Evolutionary conservation across 2,888 invertebrate species (phyloP).

Genomic region (Lepidocyrtoides sp.): DNA sequence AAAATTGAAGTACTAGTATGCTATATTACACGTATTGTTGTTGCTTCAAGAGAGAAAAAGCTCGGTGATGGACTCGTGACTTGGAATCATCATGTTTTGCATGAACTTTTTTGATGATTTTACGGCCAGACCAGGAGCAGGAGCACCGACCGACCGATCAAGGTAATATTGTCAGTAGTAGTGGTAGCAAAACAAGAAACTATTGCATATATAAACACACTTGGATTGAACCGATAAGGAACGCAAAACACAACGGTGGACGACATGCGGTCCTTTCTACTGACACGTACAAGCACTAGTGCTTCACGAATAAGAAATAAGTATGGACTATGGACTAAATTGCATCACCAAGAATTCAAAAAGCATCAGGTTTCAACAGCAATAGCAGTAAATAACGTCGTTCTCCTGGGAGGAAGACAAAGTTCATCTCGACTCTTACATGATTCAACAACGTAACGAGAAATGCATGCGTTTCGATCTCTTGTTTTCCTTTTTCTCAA

Average conservation of each 20-base stretch:
- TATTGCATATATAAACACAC: neutral
- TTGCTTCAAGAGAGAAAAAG: conserved; percentile 52
- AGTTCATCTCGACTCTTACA: neutral
- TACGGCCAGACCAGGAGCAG: conserved; percentile 2
- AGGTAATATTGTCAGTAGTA: neutral
- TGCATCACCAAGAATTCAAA: conserved; percentile 70
- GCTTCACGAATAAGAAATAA: conserved; percentile 55
- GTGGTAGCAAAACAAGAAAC: neutral
- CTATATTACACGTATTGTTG: conserved; percentile 2
- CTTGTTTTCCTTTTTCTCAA: neutral
- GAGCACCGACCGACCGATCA: conserved; percentile 30
- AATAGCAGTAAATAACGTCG: conserved; percentile 73
- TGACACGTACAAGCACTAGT: conserved; percentile 71
- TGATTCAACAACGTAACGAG: neutral
- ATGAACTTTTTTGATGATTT: conserved; percentile 69
- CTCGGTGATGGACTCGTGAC: conserved; percentile 73
- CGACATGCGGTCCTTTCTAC: conserved; percentile 63
- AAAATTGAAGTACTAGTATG: no score
- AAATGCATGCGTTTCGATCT: neutral
- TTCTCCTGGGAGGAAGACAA: conserved; percentile 43
- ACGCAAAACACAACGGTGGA: conserved; percentile 46
- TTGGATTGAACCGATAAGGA: neutral
- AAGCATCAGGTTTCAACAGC: conserved; percentile 71
- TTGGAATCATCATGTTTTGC: conserved; percentile 75
- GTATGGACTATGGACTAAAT: conserved; percentile 70